Evolutionary conservation across 2,797 vertebrate species (phyloP), one percentile per base, ranked within the genome.

Genomic region (Danio jaintianensis): DNA sequence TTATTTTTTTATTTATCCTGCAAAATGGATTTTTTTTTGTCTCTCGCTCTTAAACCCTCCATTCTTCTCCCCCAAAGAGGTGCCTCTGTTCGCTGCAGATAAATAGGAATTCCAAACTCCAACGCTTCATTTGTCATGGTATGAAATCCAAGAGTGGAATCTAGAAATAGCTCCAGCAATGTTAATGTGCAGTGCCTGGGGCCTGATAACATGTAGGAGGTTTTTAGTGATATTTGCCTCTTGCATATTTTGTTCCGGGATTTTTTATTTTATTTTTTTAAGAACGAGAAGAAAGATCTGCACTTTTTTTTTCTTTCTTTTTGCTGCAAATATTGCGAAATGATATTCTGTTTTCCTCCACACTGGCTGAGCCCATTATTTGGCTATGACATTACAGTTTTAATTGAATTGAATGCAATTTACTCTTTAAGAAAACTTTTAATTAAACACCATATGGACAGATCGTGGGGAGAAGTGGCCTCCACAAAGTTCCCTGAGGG

Each of bases 391-490:
- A 93, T 94, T 94, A 94, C 91, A 94, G 90, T 94, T 94, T 94
- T 94, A 94, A 94, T 94, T 94, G 91, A 95, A 95, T 93, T 93
- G 92, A 94, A 94, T 92, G 92, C 91, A 93, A 94, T 94, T 93
- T 95, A 94, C 94, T 94, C 92, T 92, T 87, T 92, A 94, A 93
- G 93, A 94, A 95, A 95, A 94, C 92, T 95, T 95, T 95, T 94
- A 94, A 95, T 95, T 93, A 94, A 94, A 93, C 93, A 90, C 92
- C 93, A 94, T 94, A 93, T 93, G 94, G 93, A 93, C 92, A 93
- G 91, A 93, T 92, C 93, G 93, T 91, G 87, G 90, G 91, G 92
- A 91, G 92, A 92, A 90, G 91, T 94, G 92, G 93, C 92, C 93
- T 93, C 91, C 88, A 66, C 91, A 87, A 90, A 92, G 90, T 94